Evolutionary conservation across 2,113 vertebrate genomes (phyloP).

Genomic region (Corythornis cristatus): DNA sequence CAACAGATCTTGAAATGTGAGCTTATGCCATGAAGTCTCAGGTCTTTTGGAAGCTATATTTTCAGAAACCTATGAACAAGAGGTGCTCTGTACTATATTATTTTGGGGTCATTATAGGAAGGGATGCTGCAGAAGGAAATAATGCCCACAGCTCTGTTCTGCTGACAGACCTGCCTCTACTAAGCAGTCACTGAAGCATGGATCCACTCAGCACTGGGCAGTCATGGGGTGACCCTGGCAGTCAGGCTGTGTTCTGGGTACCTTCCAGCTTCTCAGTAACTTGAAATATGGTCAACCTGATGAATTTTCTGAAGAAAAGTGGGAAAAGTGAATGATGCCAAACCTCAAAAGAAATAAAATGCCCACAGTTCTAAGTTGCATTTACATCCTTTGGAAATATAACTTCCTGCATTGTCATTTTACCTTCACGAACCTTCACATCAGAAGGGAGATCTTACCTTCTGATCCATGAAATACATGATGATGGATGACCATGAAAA

Average conservation of each 20-base stretch:
- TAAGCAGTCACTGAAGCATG: not conserved
- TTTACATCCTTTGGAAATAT: not conserved
- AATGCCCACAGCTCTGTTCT: not conserved
- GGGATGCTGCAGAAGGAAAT: not conserved
- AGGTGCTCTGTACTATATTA: not conserved
- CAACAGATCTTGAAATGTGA: not conserved
- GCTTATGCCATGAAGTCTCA: not conserved
- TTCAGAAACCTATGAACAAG: not conserved
- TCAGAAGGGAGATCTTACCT: not conserved
- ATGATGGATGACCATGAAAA: not conserved
- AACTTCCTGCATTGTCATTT: not conserved
- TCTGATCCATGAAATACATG: not conserved
- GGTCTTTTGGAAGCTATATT: not conserved
- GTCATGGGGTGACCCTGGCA: rapidly evolving
- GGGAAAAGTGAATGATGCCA: not conserved
- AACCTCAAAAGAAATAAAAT: not conserved
- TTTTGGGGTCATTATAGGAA: not conserved
- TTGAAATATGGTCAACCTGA: not conserved
- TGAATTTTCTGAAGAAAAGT: not conserved
- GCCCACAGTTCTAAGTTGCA: not conserved
- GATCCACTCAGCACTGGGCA: not conserved
- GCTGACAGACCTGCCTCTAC: not conserved
- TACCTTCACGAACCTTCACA: not conserved
- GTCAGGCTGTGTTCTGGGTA: rapidly evolving
- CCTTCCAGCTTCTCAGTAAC: not conserved